Percentiles rank a stretch among this genome's conserved stretches.
phyloP scores from a whole-genome alignment of 2,888 invertebrate species.

The Camptogramma bilineatum region DNA sequence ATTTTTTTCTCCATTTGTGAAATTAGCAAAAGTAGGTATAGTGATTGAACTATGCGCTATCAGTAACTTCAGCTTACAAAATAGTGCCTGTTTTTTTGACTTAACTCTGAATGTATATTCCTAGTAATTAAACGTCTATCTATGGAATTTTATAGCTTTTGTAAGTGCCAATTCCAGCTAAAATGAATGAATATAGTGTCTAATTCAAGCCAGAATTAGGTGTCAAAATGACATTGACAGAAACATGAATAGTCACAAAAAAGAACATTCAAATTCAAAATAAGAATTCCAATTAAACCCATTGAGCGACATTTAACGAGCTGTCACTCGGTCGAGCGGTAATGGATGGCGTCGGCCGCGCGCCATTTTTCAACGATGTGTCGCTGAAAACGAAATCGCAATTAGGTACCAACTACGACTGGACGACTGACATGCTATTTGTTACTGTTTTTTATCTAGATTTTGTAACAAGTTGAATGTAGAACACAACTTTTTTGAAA shows the following conservation, averaged over 20 bases:
- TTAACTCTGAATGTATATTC: too few relatives aligned
- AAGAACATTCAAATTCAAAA: constrained; percentile 34
- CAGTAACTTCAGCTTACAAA: not conserved
- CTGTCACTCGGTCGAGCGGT: constrained; percentile 54
- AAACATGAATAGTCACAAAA: constrained; percentile 18
- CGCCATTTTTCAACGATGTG: constrained; percentile 54
- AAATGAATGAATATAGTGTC: not conserved
- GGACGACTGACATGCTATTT: constrained; percentile 41
- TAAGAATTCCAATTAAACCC: constrained; percentile 43
- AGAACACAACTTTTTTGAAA: too few relatives aligned
- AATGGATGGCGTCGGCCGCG: constrained; percentile 52
- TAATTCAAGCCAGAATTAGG: constrained; percentile 10
- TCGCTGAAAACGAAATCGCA: constrained; percentile 48
- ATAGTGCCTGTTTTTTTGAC: too few relatives aligned
- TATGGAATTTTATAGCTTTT: not conserved
- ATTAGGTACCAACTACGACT: constrained; percentile 41
- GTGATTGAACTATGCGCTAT: not conserved
- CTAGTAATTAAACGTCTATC: too few relatives aligned
- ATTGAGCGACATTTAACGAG: constrained; percentile 53
- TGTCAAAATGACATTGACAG: constrained; percentile 23
- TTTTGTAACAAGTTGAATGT: constrained; percentile 13
- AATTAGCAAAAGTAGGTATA: too few relatives aligned
- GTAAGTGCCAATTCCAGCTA: not conserved
- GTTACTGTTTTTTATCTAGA: constrained; percentile 33
- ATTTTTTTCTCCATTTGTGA: too few relatives aligned